Conservation (phyloP, 2,113 vertebrate species). For the Siphamia tubifer region DNA sequence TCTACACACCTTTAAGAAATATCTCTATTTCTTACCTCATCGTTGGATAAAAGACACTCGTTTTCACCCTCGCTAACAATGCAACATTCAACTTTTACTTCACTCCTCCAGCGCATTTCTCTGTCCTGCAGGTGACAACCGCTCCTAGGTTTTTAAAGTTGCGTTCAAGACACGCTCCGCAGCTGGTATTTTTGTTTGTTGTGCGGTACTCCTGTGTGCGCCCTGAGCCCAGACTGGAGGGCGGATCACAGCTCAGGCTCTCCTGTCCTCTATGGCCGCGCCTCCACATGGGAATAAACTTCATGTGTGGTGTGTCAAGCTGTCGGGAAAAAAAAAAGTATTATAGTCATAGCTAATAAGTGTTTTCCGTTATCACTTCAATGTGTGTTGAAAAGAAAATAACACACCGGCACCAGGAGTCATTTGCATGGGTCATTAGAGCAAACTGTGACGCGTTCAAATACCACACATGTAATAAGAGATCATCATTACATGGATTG, state of each 20-base stretch:
- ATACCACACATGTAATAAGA: background rate
- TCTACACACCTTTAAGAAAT: background rate
- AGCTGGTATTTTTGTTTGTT: slow-evolving; percentile 21
- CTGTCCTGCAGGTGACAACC: background rate
- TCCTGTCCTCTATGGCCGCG: slow-evolving; percentile 74
- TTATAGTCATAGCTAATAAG: background rate
- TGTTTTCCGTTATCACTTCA: background rate
- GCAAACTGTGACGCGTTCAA: background rate
- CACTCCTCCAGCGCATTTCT: slow-evolving; percentile 92
- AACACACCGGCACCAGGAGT: background rate
- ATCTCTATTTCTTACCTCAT: slow-evolving; percentile 81
- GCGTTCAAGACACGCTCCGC: slow-evolving; percentile 24
- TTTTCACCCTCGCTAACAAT: slow-evolving; percentile 77
- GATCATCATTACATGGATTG: too few species aligned
- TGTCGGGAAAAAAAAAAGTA: background rate
- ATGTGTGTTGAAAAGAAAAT: background rate
- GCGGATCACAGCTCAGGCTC: slow-evolving; percentile 76
- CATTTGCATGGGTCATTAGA: background rate
- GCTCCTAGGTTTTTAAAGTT: background rate
- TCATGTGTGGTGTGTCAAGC: slow-evolving; percentile 6
- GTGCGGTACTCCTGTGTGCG: slow-evolving; percentile 45
- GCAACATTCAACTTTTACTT: slow-evolving; percentile 83
- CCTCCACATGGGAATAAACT: slow-evolving; percentile 76
- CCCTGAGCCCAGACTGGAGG: slow-evolving; percentile 72
- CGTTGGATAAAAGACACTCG: slow-evolving; percentile 73